Conservation (phyloP, 2,113 vertebrate species). For the Lampris incognitus region DNA sequence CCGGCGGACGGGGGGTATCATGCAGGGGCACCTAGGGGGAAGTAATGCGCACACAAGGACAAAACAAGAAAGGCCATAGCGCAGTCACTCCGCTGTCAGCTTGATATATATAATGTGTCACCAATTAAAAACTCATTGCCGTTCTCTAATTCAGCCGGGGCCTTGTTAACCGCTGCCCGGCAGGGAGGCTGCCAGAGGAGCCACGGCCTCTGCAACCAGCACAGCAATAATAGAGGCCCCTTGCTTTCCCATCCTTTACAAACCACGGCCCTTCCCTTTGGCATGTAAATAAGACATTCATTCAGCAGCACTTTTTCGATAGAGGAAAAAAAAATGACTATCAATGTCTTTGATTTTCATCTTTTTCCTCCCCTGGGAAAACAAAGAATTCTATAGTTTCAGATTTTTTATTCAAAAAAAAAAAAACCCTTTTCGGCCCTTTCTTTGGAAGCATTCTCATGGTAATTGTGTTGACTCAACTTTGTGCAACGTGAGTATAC, state of each 20-base stretch:
- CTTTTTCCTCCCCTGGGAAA: conserved; percentile 77
- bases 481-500: conserved; percentile 83
- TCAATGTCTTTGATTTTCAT: conserved; percentile 92
- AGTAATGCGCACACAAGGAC: conserved; percentile 85
- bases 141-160: conserved; percentile 86
- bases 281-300: conserved; percentile 97
- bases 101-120: conserved; percentile 97
- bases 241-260: conserved; percentile 87
- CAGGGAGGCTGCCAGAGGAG: conserved; percentile 81
- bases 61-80: conserved; percentile 85
- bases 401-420: conserved; percentile 80
- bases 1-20: conserved; percentile 75
- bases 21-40: conserved; percentile 84
- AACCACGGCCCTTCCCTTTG: conserved; percentile 84
- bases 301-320: conserved; percentile 84
- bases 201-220: conserved; percentile 82
- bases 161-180: conserved; percentile 91
- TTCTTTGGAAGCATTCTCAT: conserved; percentile 84
- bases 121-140: conserved; percentile 96
- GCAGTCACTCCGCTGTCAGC: conserved; percentile 87
- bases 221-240: conserved; percentile 83
- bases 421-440: conserved; percentile 75
- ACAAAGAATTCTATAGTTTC: conserved; percentile 92
- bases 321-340: conserved; percentile 89
- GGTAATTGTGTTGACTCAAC: conserved; percentile 89